Base-by-base conservation (phyloP, 1,140 invertebrate species). In the Drosophila murphyi region DNA sequence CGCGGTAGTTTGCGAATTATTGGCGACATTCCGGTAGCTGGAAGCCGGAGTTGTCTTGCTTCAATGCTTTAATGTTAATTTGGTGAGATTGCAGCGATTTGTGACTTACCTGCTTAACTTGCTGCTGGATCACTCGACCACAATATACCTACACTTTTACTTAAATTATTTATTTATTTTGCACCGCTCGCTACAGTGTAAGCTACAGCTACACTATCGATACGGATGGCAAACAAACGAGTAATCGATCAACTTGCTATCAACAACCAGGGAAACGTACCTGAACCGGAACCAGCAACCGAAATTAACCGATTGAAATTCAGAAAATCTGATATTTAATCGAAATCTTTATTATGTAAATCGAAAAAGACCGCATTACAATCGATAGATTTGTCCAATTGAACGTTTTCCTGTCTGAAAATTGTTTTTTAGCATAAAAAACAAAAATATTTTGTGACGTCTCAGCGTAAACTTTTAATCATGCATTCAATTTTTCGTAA, bases 131-230 rank as follows among this genome's bases (percentile, higher is more conserved):
- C 20, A 37, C 31, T 56, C 6, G 7, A 51, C 20, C 59, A 62
- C 59, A 69, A 69, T 73, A 69, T 64, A 69, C 54, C 34, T 75
- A 57, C 71, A 37, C 32, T 71, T 71, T 34, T n/a, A 35, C 45
- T 35, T 28, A 63, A 57, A 37, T 47, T 63, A 71, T 71, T 75
- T 71, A 75, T 63, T 75, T 75, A 63, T 72, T 47, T 75, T 51
- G 67, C 60, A 52, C 64, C 71, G 71, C 64, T 39, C 52, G 37
- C 34, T 32, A 47, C 57, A 12, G 48, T 61, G 72, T 56, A 57
- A 62, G 67, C 67, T 56, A 47, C 43, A 57, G 35, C 39, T 43
- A 37, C 45, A 61, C 65, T 70, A 70, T 62, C 56, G 56, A 62
- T 70, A 68, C 31, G 29, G 56, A 31, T 4, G 50, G 6, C 29